phyloP scores from a whole-genome alignment of 1,140 invertebrate species.

The Lepidurus couesii region DNA sequence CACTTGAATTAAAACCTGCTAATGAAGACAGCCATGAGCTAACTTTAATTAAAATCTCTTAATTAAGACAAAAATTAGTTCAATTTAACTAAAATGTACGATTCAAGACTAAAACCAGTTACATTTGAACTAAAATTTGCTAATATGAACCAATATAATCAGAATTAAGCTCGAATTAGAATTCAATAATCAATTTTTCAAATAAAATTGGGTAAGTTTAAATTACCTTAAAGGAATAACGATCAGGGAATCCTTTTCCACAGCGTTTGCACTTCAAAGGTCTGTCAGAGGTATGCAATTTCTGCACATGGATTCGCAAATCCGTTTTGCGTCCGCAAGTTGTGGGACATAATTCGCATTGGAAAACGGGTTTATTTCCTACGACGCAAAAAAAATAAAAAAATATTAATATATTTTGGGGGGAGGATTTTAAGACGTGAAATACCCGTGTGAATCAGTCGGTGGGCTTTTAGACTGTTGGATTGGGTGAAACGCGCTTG shows the following conservation, averaged over 20 bases:
- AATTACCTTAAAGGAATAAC: conserved; percentile 54
- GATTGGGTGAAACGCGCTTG: conserved; percentile 85
- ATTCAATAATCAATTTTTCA: not conserved
- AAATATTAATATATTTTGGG: not conserved
- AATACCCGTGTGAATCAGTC: conserved; percentile 84
- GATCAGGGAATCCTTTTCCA: conserved; percentile 84
- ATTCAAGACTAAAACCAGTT: not conserved
- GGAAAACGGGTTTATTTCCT: conserved; percentile 88
- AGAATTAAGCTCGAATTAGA: not conserved
- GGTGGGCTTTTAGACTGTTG: conserved; percentile 90
- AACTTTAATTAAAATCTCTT: not conserved
- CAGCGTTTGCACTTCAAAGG: conserved; percentile 89
- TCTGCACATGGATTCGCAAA: conserved; percentile 91
- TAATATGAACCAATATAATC: not conserved
- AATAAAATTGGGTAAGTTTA: not conserved
- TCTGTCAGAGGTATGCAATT: conserved; percentile 88
- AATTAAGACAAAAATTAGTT: not conserved
- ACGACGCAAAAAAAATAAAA: conserved; percentile 36
- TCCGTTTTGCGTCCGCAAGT: conserved; percentile 96
- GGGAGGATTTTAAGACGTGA: not conserved
- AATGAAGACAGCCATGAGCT: not conserved
- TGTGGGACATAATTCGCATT: conserved; percentile 90
- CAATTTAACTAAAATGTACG: not conserved
- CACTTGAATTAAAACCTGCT: not conserved
- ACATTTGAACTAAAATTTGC: not conserved